These are phyloP conservation scores for Drosophila rubida DNA, from an alignment of 2,888 invertebrate genomes.

Conservation along the genomic window DNA sequence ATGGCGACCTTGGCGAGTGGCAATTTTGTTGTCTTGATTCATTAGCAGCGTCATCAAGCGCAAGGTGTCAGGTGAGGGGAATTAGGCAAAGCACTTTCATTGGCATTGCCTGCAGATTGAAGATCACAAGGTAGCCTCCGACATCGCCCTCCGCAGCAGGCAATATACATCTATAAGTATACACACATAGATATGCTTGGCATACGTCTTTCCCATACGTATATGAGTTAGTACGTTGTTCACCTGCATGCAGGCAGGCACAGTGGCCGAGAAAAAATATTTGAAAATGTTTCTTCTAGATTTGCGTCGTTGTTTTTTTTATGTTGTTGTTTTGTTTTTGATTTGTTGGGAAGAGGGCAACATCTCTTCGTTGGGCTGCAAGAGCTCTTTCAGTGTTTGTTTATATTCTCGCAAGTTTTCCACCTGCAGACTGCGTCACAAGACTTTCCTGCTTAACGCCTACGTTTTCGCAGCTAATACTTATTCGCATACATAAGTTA, in stretches of 20 bases:
- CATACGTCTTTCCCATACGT: not conserved
- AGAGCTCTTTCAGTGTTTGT: slow-evolving; percentile 27
- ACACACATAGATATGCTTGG: slow-evolving; percentile 8
- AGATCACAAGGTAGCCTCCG: slow-evolving; percentile 68
- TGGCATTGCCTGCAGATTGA: slow-evolving; percentile 68
- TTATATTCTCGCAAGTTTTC: slow-evolving; percentile 56
- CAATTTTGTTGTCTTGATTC: slow-evolving; percentile 63
- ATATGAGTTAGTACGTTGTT: slow-evolving; percentile 17
- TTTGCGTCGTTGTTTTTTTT: slow-evolving; percentile 56
- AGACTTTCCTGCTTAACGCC: slow-evolving; percentile 67
- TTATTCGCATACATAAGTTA: slow-evolving; percentile 38
- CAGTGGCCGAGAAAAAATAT: slow-evolving; percentile 47
- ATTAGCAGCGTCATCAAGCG: slow-evolving; percentile 64
- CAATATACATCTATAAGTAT: slow-evolving; percentile 23
- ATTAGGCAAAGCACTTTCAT: slow-evolving; percentile 59
- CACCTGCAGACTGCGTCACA: slow-evolving; percentile 75
- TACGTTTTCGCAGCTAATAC: slow-evolving; percentile 42
- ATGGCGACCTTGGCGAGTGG: slow-evolving; percentile 59
- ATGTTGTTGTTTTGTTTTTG: slow-evolving; percentile 8
- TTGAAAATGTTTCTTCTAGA: slow-evolving; percentile 37
- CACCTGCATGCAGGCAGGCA: slow-evolving; percentile 59
- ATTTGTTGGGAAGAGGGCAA: slow-evolving; percentile 41
- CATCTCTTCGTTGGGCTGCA: slow-evolving; percentile 17
- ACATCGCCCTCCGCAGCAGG: slow-evolving; percentile 35
- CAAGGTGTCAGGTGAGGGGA: slow-evolving; percentile 38